These are phyloP conservation scores for Pteropus alecto DNA, from an alignment of 2,113 vertebrate genomes.

Conservation along the genomic window DNA sequence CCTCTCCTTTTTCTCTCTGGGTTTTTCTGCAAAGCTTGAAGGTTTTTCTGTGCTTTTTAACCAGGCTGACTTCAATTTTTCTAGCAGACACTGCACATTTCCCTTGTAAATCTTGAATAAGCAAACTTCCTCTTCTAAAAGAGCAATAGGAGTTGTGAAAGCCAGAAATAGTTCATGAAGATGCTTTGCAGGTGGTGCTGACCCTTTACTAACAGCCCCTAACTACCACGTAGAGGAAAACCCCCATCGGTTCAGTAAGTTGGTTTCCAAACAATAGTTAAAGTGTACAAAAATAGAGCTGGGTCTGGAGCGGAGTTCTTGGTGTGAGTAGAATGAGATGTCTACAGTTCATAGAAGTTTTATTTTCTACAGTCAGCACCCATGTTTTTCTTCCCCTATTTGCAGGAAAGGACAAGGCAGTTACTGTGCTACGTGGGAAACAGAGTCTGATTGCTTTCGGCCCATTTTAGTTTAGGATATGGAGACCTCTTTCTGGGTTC, in stretches of 20 bases:
- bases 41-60: neutral
- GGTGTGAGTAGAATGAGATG: neutral
- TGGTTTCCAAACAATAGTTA: neutral
- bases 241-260: neutral
- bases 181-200: neutral
- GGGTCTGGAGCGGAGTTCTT: neutral
- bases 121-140: neutral
- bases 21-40: conserved; percentile 1
- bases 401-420: neutral
- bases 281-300: neutral
- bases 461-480: neutral
- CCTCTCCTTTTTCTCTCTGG: neutral
- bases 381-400: neutral
- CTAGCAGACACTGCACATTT: neutral
- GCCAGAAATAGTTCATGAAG: neutral
- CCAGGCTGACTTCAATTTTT: neutral
- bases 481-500: neutral
- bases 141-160: neutral
- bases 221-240: too few species aligned
- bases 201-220: neutral
- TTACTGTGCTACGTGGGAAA: neutral
- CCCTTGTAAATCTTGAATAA: neutral
- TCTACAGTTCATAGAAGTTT: neutral
- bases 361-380: neutral
- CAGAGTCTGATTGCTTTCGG: neutral